phyloP scores from a whole-genome alignment of 2,113 vertebrate species.

The Hyperopisus bebe region DNA sequence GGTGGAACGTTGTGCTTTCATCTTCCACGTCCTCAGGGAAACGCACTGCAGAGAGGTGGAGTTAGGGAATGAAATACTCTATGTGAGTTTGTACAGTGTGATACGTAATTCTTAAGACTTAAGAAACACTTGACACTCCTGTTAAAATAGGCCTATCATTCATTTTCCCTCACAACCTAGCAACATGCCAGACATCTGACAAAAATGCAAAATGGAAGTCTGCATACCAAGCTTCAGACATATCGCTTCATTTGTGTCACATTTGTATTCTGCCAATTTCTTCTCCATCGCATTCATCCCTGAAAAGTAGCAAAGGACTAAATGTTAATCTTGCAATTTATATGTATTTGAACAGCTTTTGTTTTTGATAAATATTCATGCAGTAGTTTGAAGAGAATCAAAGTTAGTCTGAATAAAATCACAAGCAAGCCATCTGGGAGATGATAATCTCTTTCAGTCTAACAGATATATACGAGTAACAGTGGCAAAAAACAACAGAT shows the following conservation, averaged over 20 bases:
- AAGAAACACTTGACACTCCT: not conserved
- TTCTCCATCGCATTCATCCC: conserved; percentile 87
- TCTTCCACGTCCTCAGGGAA: conserved; percentile 93
- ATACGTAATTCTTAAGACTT: not conserved
- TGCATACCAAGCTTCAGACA: conserved; percentile 86
- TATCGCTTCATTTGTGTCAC: conserved; percentile 94
- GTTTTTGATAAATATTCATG: not conserved
- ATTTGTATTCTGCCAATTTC: conserved; percentile 94
- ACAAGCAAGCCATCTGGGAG: not conserved
- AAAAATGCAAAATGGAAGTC: not conserved
- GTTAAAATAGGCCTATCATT: not conserved
- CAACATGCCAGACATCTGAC: not conserved
- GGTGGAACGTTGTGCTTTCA: conserved; percentile 87
- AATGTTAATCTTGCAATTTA: not conserved
- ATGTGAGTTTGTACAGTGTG: not conserved
- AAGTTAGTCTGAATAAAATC: not conserved
- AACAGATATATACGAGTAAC: not conserved
- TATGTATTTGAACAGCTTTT: not conserved
- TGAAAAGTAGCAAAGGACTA: conserved; percentile 39
- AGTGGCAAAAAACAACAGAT: not conserved
- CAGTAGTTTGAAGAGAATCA: not conserved
- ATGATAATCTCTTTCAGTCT: not conserved
- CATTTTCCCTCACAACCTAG: not conserved
- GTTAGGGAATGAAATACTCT: not conserved
- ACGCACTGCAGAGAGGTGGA: conserved; percentile 64